phyloP scores from a whole-genome alignment of 2,113 vertebrate species.

The Grus americana region DNA sequence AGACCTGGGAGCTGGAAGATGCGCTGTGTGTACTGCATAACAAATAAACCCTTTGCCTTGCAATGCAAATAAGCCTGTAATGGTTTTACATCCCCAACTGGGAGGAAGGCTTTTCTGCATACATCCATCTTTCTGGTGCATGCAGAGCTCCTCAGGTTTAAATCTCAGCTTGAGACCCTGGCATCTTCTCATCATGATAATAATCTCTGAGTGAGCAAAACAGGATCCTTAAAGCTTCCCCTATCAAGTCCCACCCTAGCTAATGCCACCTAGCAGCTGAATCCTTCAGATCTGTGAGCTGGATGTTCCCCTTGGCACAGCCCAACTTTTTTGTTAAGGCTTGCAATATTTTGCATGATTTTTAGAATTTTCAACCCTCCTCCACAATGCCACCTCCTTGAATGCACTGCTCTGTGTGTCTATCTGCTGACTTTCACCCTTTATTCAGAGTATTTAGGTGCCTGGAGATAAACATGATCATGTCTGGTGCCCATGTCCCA shows the following conservation, averaged over 20 bases:
- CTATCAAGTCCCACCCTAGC: not conserved
- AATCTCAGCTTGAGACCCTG: not conserved
- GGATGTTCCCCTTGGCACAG: not conserved
- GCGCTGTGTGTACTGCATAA: not conserved
- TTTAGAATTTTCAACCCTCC: not conserved
- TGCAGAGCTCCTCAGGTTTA: not conserved
- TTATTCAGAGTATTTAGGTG: not conserved
- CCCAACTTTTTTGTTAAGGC: not conserved
- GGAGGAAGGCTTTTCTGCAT: not conserved
- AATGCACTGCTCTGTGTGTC: not conserved
- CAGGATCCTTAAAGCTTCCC: not conserved
- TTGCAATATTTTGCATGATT: not conserved
- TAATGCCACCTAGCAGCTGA: not conserved
- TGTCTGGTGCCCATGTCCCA: not conserved
- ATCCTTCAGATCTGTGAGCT: not conserved
- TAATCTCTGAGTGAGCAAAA: not conserved
- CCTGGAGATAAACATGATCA: not conserved
- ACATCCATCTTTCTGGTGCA: not conserved
- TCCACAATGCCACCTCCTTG: not conserved
- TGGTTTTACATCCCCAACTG: not conserved
- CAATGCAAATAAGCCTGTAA: not conserved
- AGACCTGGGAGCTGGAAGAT: not conserved
- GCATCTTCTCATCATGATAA: not conserved
- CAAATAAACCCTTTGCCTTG: not conserved
- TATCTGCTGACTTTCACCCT: not conserved